Evolutionary conservation across 2,888 invertebrate genomes (phyloP).

Genomic region (Calliphora vomitoria): DNA sequence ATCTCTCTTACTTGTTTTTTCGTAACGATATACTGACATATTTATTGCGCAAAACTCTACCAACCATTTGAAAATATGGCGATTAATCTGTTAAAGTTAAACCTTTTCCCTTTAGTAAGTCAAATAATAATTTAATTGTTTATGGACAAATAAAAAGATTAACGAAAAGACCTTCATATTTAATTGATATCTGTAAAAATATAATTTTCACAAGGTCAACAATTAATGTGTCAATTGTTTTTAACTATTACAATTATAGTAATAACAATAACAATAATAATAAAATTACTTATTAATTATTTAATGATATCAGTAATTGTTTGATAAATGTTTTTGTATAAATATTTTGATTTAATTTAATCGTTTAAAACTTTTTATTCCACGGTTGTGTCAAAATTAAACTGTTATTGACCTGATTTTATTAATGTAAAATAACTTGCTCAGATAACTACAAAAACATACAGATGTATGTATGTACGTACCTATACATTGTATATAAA

Average conservation of each 20-base stretch:
- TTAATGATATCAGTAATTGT: slow-evolving; percentile 34
- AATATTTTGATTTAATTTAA: neutral
- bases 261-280: neutral
- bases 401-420: slow-evolving; percentile 54
- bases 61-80: no score
- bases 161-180: neutral
- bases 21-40: no score
- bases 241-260: slow-evolving; percentile 72
- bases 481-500: no score
- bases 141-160: neutral
- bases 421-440: slow-evolving; percentile 10
- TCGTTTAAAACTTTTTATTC: neutral
- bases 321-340: neutral
- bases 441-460: neutral
- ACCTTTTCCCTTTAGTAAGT: no score
- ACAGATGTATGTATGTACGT: no score
- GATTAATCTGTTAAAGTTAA: no score
- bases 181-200: neutral
- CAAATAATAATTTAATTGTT: neutral
- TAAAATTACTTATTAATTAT: slow-evolving; percentile 13
- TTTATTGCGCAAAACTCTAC: no score
- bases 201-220: slow-evolving; percentile 29
- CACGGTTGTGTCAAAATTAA: slow-evolving; percentile 35
- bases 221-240: slow-evolving; percentile 32
- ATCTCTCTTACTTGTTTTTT: no score